Base-by-base conservation (phyloP, 2,888 invertebrate species). In the Timema cristinae region DNA sequence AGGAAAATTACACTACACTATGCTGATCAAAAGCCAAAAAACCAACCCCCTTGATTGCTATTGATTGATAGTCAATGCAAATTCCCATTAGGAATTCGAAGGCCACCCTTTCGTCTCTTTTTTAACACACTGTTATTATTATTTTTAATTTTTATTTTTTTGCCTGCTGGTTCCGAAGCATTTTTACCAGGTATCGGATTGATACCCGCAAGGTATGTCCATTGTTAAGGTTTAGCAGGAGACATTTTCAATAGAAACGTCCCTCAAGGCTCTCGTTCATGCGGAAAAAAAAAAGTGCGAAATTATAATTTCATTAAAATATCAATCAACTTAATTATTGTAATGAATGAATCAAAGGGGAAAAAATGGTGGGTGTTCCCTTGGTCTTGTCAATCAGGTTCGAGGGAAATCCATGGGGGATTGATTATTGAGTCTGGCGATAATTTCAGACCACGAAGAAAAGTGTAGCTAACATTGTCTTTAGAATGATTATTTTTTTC, bases 81-180 rank as follows among this genome's bases (percentile, higher is more conserved):
- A 47, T 63, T 63, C 63, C 63, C 63, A 63, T 63, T 63, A 63
- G 63, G 47, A 63, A 63, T 63, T 63, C 63, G 63, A 63, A 63
- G 63, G 63, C 47, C 32, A 32, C 32, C 63, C 63, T 63, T 63
- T 59, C 59, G 10, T 59, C 32, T 32, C 32, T 32, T 32, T 32
- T 32, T 32, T 32, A 32, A 32, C 32, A 32, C 32, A 32, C 32
- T 32, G 32, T 32, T 32, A 32, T 32, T 32, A n/a, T n/a, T 32
- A 32, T 32, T 32, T 32, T n/a, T n/a, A n/a, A 32, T 32, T 32
- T 32, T 32, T 32, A n/a, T 32, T 32, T 2, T 32, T 32, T 32
- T 32, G 32, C 32, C 32, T 32, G 32, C 32, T 32, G 32, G 32
- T 32, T 32, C 32, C 32, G 32, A 32, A 32, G 32, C 32, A 32